Evolutionary conservation across 2,797 vertebrate species (phyloP).

Genomic region (Melanotaenia pygmaea): DNA sequence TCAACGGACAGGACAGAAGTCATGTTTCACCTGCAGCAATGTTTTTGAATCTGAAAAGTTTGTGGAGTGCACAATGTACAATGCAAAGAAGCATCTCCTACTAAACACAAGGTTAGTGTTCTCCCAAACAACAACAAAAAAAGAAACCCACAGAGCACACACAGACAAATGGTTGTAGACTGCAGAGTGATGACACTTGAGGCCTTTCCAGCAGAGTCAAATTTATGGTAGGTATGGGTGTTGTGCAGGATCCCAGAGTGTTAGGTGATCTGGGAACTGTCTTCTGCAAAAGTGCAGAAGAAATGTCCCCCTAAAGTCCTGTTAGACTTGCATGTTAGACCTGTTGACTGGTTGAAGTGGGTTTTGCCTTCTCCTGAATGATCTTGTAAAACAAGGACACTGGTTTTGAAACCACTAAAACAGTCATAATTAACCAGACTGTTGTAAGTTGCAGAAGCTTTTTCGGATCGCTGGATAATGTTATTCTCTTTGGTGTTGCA

Average conservation of each 20-base stretch:
- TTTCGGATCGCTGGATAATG: constrained; percentile 41
- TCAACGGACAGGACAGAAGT: constrained; percentile 42
- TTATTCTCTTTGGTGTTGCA: constrained; percentile 47
- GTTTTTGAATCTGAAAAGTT: background rate
- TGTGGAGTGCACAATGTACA: constrained; percentile 4
- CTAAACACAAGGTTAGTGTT: constrained; percentile 32
- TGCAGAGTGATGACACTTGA: constrained; percentile 70
- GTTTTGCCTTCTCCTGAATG: constrained; percentile 38
- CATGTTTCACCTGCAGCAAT: constrained; percentile 46
- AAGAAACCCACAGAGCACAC: constrained; percentile 13
- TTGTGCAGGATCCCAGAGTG: constrained; percentile 64
- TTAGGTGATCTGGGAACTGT: constrained; percentile 66
- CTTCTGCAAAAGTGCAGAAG: constrained; percentile 58
- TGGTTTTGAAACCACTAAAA: constrained; percentile 17
- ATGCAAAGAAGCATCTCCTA: background rate
- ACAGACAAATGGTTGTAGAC: constrained; percentile 57
- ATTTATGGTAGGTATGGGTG: constrained; percentile 73
- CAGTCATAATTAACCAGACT: background rate
- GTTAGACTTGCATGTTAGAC: constrained; percentile 54
- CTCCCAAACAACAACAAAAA: constrained; percentile 22
- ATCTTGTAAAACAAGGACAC: background rate
- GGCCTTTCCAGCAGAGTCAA: constrained; percentile 68
- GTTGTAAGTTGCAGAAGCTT: constrained; percentile 7
- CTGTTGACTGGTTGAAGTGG: constrained; percentile 36
- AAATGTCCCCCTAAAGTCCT: constrained; percentile 70